Percentiles rank a stretch among this genome's conserved stretches.
Conservation (phyloP, 2,888 invertebrate genomes). For the Panorpa germanica region DNA sequence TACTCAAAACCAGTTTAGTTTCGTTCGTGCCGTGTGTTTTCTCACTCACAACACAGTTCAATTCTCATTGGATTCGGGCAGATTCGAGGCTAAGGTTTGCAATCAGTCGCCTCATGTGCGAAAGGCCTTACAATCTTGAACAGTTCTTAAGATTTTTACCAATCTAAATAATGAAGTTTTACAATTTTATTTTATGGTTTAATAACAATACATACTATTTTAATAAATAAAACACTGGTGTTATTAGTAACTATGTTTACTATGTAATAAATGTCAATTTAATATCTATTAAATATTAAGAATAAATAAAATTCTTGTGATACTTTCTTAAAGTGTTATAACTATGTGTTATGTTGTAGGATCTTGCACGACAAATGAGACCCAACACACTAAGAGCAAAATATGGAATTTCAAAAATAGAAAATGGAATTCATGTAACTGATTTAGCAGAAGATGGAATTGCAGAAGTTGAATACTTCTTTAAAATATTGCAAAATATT, state of each 20-base stretch:
- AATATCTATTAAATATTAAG: neutral
- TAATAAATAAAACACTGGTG: slow-evolving; percentile 4
- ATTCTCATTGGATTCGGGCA: too few species aligned
- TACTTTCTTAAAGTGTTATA: slow-evolving; percentile 1
- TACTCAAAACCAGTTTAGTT: too few species aligned
- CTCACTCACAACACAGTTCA: too few species aligned
- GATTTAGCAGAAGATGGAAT: slow-evolving; percentile 76
- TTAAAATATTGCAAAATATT: slow-evolving; percentile 61
- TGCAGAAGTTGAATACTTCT: slow-evolving; percentile 67
- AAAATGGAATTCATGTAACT: slow-evolving; percentile 86
- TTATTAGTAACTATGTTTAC: neutral
- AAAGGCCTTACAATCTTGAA: too few species aligned
- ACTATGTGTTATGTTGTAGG: slow-evolving; percentile 28
- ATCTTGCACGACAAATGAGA: slow-evolving; percentile 66
- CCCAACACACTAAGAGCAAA: slow-evolving; percentile 70
- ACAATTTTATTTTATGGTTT: slow-evolving; percentile 8
- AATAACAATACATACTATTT: slow-evolving; percentile 7
- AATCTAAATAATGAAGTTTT: too few species aligned
- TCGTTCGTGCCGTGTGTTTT: too few species aligned
- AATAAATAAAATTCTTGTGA: slow-evolving; percentile 4
- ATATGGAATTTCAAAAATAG: slow-evolving; percentile 63
- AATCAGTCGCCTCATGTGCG: too few species aligned
- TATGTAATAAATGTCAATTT: slow-evolving; percentile 2
- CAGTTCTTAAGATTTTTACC: too few species aligned
- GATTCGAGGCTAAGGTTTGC: too few species aligned